A percentile compares a stretch with the other conserved stretches of the same genome.
Conservation (phyloP, 2,888 invertebrate species). For the Cephonodes hylas region DNA sequence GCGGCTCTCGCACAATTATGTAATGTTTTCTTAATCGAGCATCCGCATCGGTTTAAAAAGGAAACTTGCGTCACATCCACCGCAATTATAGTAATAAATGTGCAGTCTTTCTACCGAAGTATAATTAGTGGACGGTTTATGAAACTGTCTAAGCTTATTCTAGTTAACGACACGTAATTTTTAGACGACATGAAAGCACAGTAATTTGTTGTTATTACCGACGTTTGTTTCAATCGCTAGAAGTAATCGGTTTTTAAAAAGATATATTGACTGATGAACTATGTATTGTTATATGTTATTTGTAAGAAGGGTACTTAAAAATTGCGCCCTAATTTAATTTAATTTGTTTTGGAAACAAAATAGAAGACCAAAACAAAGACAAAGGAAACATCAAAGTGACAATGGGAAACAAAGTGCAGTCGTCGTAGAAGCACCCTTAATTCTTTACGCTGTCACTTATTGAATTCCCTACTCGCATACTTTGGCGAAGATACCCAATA, state of each 20-base stretch:
- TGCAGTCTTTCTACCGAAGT: slow-evolving; percentile 33
- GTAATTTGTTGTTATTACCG: not conserved
- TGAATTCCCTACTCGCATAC: slow-evolving; percentile 72
- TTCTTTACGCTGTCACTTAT: slow-evolving; percentile 72
- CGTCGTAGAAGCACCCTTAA: slow-evolving; percentile 57
- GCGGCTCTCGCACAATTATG: slow-evolving; percentile 74
- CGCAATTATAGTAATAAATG: slow-evolving; percentile 39
- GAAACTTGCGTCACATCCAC: slow-evolving; percentile 41
- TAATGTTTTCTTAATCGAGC: slow-evolving; percentile 78
- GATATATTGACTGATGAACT: not conserved
- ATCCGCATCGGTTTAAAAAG: slow-evolving; percentile 61
- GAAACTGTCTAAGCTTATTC: slow-evolving; percentile 19
- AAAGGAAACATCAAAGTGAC: slow-evolving; percentile 45
- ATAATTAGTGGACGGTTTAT: slow-evolving; percentile 36
- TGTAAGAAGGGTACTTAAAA: not conserved
- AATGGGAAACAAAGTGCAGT: slow-evolving; percentile 52
- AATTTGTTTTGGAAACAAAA: slow-evolving; percentile 15
- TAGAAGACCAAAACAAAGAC: slow-evolving; percentile 17
- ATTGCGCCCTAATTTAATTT: slow-evolving; percentile 18
- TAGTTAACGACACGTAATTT: not conserved
- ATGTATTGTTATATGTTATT: not conserved
- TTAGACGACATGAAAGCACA: not conserved
- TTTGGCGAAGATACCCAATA: slow-evolving; percentile 73
- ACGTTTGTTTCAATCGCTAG: not conserved
- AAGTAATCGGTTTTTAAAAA: not conserved